Evolutionary conservation across 1,140 invertebrate genomes (phyloP).

Genomic region (Ganaspis sp.): DNA sequence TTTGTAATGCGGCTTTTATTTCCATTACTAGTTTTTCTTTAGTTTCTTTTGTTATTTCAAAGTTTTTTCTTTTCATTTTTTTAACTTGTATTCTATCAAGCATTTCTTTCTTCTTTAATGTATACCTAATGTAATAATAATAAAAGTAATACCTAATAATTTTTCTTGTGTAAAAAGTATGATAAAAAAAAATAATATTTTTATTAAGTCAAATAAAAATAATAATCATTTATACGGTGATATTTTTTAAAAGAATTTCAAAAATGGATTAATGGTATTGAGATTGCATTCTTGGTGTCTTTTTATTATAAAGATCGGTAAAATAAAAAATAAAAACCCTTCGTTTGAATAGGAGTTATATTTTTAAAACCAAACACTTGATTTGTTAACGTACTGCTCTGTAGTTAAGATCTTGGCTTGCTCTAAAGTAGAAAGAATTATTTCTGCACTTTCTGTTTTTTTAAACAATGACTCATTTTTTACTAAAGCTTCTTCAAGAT

Average conservation of each 20-base stretch:
- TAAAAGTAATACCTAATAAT: too few relatives aligned
- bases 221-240: too few relatives aligned
- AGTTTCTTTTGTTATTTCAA: conserved; percentile 55
- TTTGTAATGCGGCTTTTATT: conserved; percentile 66
- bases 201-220: conserved; percentile 34
- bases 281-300: too few relatives aligned
- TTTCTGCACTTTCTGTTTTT: conserved; percentile 28
- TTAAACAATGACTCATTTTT: conserved; percentile 2
- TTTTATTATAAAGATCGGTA: too few relatives aligned
- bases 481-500: background rate
- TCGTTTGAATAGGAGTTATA: too few relatives aligned
- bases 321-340: too few relatives aligned
- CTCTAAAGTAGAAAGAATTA: conserved; percentile 35
- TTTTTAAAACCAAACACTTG: background rate
- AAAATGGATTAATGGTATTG: too few relatives aligned
- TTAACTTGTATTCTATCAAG: conserved; percentile 71
- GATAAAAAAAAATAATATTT: conserved; percentile 12
- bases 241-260: too few relatives aligned
- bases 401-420: background rate
- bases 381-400: background rate
- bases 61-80: conserved; percentile 68
- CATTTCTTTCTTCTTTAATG: conserved; percentile 74
- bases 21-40: conserved; percentile 64
- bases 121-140: conserved; percentile 69
- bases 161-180: too few relatives aligned